phyloP scores from a whole-genome alignment of 2,797 vertebrate species.

The Ceyx erithaca region DNA sequence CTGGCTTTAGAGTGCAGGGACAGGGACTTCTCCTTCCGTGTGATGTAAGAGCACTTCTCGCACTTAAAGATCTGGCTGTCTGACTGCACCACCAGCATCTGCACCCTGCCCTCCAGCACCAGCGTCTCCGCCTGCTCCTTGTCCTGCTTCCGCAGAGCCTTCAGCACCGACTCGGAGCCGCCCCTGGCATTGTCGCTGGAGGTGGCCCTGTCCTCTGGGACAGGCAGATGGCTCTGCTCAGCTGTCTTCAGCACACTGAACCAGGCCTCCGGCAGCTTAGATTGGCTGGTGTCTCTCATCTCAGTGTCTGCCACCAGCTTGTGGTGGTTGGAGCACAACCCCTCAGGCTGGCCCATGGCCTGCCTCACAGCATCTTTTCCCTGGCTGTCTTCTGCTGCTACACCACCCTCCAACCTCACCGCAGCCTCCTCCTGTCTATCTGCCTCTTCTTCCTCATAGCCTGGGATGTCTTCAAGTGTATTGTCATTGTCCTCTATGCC shows the following conservation, averaged over 20 bases:
- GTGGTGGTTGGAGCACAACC: neutral
- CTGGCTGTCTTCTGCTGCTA: neutral
- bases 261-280: constrained; percentile 25
- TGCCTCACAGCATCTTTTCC: neutral
- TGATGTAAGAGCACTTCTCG: constrained; percentile 85
- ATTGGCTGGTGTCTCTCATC: neutral
- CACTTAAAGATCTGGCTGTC: constrained; percentile 82
- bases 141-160: constrained; percentile 87
- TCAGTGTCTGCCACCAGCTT: neutral
- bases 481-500: constrained; percentile 44
- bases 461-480: constrained; percentile 20
- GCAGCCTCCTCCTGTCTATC: neutral
- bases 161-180: constrained; percentile 75
- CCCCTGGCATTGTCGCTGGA: neutral
- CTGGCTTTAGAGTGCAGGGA: constrained; percentile 81
- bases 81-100: constrained; percentile 90
- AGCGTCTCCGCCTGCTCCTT: constrained; percentile 90
- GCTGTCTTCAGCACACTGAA: neutral
- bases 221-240: neutral
- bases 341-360: neutral
- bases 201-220: neutral
- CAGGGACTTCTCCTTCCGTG: constrained; percentile 84
- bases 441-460: constrained; percentile 64
- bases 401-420: constrained; percentile 3
- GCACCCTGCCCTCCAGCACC: constrained; percentile 91